Evolutionary conservation across 2,888 invertebrate genomes (phyloP).

Genomic region (Pyrrhia umbra): DNA sequence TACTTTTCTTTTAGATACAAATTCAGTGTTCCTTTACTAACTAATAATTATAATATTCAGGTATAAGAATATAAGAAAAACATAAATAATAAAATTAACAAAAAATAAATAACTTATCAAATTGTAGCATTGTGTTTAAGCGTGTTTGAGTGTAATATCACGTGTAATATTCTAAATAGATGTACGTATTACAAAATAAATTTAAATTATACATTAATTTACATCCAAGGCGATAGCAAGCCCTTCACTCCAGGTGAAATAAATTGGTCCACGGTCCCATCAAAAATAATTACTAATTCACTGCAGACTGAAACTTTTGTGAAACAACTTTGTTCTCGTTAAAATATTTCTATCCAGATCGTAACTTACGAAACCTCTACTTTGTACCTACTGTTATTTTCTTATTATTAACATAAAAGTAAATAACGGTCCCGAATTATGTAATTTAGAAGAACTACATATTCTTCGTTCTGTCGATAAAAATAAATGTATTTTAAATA

Average conservation of each 20-base stretch:
- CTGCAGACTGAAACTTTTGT: slow-evolving; percentile 75
- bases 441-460: slow-evolving; percentile 33
- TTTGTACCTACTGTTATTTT: slow-evolving; percentile 31
- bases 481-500: no score
- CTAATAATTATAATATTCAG: neutral
- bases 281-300: slow-evolving; percentile 79
- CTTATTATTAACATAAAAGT: slow-evolving; percentile 39
- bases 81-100: no score
- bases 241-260: slow-evolving; percentile 59
- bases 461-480: no score
- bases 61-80: no score
- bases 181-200: neutral
- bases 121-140: no score
- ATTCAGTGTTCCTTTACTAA: neutral
- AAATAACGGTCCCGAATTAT: no score
- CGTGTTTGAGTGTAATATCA: no score
- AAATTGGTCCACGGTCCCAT: slow-evolving; percentile 61
- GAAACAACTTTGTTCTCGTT: slow-evolving; percentile 70
- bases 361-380: slow-evolving; percentile 43
- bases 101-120: no score
- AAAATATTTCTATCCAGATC: slow-evolving; percentile 61
- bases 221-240: slow-evolving; percentile 47
- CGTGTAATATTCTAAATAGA: no score
- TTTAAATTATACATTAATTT: slow-evolving; percentile 26
- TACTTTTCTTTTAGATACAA: neutral